Percentiles rank a stretch among this genome's conserved stretches.
phyloP scores from a whole-genome alignment of 2,113 vertebrate species.

The Microcebus griseorufus region DNA sequence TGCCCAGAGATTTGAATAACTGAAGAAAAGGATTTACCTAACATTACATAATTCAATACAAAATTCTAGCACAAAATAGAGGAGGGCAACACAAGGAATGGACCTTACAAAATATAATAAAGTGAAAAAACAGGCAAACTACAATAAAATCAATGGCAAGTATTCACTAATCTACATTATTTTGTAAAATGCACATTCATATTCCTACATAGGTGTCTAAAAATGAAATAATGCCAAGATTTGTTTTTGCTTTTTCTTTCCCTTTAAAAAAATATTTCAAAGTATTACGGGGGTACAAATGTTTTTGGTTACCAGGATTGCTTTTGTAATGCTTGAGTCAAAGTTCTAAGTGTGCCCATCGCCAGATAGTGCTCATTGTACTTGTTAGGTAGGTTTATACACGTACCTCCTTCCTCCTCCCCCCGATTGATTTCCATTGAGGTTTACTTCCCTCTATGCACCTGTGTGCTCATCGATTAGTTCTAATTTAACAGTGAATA shows the following conservation, averaged over 20 bases:
- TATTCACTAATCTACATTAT: neutral
- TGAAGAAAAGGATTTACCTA: neutral
- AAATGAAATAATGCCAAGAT: neutral
- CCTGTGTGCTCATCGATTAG: no score
- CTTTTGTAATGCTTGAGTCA: no score
- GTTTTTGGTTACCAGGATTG: no score
- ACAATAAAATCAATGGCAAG: neutral
- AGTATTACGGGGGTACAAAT: no score
- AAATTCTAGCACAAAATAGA: neutral
- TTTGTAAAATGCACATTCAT: neutral
- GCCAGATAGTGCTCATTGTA: no score
- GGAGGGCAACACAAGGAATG: neutral
- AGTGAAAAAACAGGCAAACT: neutral
- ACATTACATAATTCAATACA: neutral
- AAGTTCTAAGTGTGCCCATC: no score
- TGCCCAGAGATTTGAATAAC: neutral
- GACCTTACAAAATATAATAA: neutral
- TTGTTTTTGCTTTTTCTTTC: neutral
- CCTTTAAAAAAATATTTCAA: no score
- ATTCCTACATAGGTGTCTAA: neutral
- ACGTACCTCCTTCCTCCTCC: no score
- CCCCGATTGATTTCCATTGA: no score
- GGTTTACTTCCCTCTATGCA: no score
- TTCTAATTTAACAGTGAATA: no score
- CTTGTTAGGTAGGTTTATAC: no score